Evolutionary conservation across 2,888 invertebrate species (phyloP), one percentile per base, ranked within the genome.

Genomic region (Megastigmus dorsalis): DNA sequence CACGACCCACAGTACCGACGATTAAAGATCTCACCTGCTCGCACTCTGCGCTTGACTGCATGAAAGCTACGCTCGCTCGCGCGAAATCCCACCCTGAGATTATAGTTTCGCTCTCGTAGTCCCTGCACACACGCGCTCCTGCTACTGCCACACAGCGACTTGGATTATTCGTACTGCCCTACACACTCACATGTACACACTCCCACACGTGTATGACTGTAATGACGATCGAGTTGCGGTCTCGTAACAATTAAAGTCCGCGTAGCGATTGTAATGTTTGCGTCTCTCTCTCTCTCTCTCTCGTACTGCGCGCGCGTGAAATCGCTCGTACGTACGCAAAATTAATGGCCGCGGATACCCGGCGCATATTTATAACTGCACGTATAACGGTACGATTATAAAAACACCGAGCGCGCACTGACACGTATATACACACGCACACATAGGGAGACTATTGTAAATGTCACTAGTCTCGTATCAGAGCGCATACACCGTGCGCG

Each of bases 61-160:
- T n/a, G n/a, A n/a, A n/a, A n/a, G n/a, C n/a, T n/a, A n/a, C n/a
- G n/a, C n/a, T n/a, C n/a, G n/a, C 33, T 9, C 33, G 13, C n/a
- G 45, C 30, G 57, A 63, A 65, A 71, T 65, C 48, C 33, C 57
- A 48, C 45, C n/a, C 45, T 28, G 63, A 60, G 59, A 69, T 69
- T 59, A 69, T n/a, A n/a, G n/a, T n/a, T 69, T 52, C 36, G 50
- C 38, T 38, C 26, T 33, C 28, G 30, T n/a, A n/a, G 20, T 13
- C 13, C 36, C 5, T 63, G 20, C 23, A 36, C 52, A 7, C 20
- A n/a, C 18, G 6, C 7, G 43, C n/a, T n/a, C n/a, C n/a, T n/a
- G n/a, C n/a, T n/a, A n/a, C n/a, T n/a, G n/a, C n/a, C n/a, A n/a
- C 36, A 3, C 33, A 30, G 45, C 9, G 41, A 20, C 38, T 71